These are phyloP conservation scores for Deilephila porcellus DNA, from an alignment of 2,888 invertebrate species.

Conservation along the genomic window DNA sequence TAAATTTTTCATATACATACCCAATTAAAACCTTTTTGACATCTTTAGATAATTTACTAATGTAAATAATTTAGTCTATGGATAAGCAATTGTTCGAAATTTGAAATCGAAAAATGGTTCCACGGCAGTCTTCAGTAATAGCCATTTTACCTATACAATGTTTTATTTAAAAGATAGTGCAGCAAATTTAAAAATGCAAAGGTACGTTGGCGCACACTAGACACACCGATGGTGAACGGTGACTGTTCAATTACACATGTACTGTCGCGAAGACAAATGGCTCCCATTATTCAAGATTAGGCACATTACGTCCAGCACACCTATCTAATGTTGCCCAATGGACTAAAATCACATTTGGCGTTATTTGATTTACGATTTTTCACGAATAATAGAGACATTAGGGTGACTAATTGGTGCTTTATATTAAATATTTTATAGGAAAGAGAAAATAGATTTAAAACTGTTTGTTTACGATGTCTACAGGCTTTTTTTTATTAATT, in stretches of 20 bases:
- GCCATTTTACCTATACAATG: neutral
- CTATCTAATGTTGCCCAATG: conserved; percentile 45
- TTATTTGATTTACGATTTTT: conserved; percentile 27
- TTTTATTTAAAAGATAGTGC: neutral
- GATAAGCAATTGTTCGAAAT: neutral
- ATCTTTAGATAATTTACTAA: no score
- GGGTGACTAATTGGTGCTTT: neutral
- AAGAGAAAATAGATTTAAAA: neutral
- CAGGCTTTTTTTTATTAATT: no score
- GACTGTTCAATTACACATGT: conserved; percentile 66
- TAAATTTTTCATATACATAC: no score
- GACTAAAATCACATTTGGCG: conserved; percentile 54
- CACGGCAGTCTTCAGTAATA: neutral
- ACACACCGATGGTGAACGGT: conserved; percentile 36
- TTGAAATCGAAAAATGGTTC: neutral
- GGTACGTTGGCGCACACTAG: neutral
- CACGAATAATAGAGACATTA: neutral
- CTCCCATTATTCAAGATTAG: conserved; percentile 72
- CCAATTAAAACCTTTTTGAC: no score
- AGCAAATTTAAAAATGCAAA: conserved; percentile 2
- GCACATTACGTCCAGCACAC: conserved; percentile 48
- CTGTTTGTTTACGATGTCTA: no score
- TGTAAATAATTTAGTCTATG: no score
- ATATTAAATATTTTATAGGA: neutral
- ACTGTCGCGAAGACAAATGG: conserved; percentile 64